Percentiles rank a stretch among this genome's conserved stretches.
Conservation (phyloP, 2,888 invertebrate species). For the Cantharis flavilabris region DNA sequence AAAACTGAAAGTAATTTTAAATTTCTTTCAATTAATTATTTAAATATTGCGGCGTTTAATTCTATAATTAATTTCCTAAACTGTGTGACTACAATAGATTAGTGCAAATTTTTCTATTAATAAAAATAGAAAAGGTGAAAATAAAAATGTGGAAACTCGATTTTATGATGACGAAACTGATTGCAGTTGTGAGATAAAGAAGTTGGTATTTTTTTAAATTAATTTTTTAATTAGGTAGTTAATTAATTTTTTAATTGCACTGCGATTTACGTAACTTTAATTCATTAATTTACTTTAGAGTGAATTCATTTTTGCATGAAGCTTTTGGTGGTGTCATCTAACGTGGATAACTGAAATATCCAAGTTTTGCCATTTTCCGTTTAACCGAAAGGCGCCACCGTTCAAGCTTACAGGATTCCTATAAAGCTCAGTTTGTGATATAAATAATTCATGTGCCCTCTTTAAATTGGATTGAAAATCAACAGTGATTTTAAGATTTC, state of each 20-base stretch:
- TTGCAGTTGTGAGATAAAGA: background rate
- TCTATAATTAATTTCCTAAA: background rate
- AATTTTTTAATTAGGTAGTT: background rate
- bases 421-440: background rate
- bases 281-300: background rate
- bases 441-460: background rate
- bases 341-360: background rate
- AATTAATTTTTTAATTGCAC: background rate
- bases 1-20: background rate
- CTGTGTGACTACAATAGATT: background rate
- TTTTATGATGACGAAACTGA: background rate
- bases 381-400: background rate
- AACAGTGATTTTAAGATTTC: background rate
- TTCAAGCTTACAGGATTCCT: slow-evolving; percentile 1
- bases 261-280: background rate
- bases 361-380: background rate
- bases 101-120: background rate
- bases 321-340: background rate
- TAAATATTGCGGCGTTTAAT: background rate
- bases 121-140: background rate
- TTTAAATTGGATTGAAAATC: background rate
- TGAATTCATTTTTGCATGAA: background rate
- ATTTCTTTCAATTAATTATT: background rate
- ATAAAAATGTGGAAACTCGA: background rate
- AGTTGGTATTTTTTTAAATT: background rate